Evolutionary conservation across 2,113 vertebrate species (phyloP).

Genomic region (Passer domesticus): DNA sequence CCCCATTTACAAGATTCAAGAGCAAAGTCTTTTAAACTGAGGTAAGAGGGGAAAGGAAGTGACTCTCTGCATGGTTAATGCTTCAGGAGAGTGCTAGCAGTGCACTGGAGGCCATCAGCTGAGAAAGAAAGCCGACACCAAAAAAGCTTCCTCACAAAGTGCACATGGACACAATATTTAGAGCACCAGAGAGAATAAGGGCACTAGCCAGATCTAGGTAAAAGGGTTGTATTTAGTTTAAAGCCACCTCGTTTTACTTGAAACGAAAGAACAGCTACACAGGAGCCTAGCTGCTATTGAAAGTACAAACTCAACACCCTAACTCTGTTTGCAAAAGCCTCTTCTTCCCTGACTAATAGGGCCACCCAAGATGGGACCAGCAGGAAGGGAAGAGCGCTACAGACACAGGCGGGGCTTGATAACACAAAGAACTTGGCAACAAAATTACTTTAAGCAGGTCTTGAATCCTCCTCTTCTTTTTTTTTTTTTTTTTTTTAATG

Average conservation of each 20-base stretch:
- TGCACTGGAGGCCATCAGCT: background rate
- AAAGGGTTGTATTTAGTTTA: background rate
- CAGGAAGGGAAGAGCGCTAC: background rate
- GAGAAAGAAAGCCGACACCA: background rate
- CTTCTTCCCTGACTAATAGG: background rate
- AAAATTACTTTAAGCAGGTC: background rate
- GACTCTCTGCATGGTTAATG: background rate
- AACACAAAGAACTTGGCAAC: slow-evolving; percentile 7
- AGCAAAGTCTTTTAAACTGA: slow-evolving; percentile 46
- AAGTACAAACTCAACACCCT: background rate
- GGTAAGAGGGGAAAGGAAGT: slow-evolving; percentile 57
- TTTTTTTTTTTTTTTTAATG: background rate
- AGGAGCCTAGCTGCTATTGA: background rate
- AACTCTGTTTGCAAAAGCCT: background rate
- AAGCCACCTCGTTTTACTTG: background rate
- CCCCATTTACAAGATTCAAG: slow-evolving; percentile 62
- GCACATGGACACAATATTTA: background rate
- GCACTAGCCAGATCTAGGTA: background rate
- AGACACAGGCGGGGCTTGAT: background rate
- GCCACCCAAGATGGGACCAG: background rate
- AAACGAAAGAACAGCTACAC: background rate
- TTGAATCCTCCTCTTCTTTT: background rate
- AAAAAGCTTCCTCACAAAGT: background rate
- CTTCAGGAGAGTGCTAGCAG: background rate
- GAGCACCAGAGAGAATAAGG: background rate